Evolutionary conservation across 2,888 invertebrate species (phyloP).

Genomic region (Hoplodrina ambigua): DNA sequence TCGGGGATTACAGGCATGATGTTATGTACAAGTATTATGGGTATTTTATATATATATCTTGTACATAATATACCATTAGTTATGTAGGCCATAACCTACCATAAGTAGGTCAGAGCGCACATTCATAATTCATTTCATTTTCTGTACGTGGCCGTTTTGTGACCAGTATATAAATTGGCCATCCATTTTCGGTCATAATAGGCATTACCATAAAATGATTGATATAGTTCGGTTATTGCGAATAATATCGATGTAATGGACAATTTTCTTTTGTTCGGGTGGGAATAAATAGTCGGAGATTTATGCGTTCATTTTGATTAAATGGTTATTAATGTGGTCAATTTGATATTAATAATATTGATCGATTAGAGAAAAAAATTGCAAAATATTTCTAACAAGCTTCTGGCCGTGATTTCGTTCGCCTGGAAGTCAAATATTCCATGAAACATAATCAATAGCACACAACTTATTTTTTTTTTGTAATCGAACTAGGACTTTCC

Average conservation of each 20-base stretch:
- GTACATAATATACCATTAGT: background rate
- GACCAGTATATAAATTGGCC: conserved; percentile 58
- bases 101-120: conserved; percentile 37
- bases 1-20: too few species aligned
- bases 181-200: conserved; percentile 54
- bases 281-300: background rate
- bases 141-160: conserved; percentile 34
- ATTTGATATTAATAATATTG: background rate
- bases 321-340: background rate
- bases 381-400: too few species aligned
- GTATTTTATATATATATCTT: too few species aligned
- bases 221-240: conserved; percentile 55
- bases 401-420: too few species aligned
- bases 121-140: conserved; percentile 45
- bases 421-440: too few species aligned
- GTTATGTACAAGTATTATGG: too few species aligned
- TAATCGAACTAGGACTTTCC: too few species aligned
- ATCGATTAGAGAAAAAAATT: too few species aligned
- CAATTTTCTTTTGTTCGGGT: conserved; percentile 18
- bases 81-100: conserved; percentile 3
- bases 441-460: too few species aligned
- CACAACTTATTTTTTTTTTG: too few species aligned
- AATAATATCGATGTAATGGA: conserved; percentile 40
- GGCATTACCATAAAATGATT: conserved; percentile 58
- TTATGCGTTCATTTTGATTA: background rate